Evolutionary conservation across 2,797 vertebrate species (phyloP).

Genomic region (Sebastiscus tertius): DNA sequence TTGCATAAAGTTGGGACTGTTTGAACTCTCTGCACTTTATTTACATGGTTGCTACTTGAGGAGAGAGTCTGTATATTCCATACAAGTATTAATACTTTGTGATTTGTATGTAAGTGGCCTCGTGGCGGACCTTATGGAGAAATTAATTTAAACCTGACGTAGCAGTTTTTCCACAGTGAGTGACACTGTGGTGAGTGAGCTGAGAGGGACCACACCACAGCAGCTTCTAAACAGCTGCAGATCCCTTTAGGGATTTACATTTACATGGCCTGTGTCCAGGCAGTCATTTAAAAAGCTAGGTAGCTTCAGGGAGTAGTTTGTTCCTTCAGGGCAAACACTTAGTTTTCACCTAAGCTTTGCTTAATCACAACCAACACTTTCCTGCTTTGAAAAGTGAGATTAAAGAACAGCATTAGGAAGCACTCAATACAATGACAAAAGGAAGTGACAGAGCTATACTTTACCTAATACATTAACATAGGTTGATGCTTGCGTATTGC

Average conservation of each 20-base stretch:
- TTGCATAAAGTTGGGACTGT: constrained; percentile 11
- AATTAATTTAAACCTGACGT: constrained; percentile 25
- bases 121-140: not conserved
- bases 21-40: constrained; percentile 2
- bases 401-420: constrained; percentile 17
- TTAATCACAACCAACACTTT: constrained; percentile 39
- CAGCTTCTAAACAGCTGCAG: constrained; percentile 20
- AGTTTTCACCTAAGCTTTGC: constrained; percentile 34
- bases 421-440: constrained; percentile 4
- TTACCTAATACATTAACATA: constrained; percentile 92
- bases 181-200: constrained; percentile 3
- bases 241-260: constrained; percentile 46
- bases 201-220: constrained; percentile 20
- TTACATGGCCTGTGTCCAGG: constrained; percentile 33
- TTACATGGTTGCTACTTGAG: not conserved
- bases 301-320: constrained; percentile 28
- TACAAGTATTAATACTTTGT: not conserved
- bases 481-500: constrained; percentile 91
- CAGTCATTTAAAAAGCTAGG: constrained; percentile 40
- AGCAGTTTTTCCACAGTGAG: constrained; percentile 17
- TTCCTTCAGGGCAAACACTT: constrained; percentile 43
- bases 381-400: constrained; percentile 23
- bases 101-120: not conserved
- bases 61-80: not conserved
- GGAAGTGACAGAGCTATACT: constrained; percentile 46